Conservation (phyloP, 2,113 vertebrate species). For the Lanius ludovicianus region DNA sequence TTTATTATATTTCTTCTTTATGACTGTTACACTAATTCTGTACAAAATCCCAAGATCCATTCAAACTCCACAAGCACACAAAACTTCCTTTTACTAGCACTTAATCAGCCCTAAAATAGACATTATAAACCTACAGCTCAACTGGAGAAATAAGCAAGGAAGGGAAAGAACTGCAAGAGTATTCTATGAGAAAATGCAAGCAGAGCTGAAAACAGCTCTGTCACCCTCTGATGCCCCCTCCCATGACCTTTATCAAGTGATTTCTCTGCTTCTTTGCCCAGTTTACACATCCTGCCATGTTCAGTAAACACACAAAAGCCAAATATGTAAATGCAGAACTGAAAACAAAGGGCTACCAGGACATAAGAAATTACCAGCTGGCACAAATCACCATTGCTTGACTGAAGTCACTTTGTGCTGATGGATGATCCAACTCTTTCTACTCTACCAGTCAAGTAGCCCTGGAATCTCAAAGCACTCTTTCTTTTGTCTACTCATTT, state of each 20-base stretch:
- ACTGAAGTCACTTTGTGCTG: neutral
- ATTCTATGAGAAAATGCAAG: neutral
- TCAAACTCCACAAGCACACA: neutral
- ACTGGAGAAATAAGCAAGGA: neutral
- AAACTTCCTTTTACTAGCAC: neutral
- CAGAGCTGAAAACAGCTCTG: neutral
- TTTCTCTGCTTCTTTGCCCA: neutral
- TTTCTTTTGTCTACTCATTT: neutral
- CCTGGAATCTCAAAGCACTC: neutral
- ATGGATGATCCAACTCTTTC: neutral
- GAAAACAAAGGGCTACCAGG: neutral
- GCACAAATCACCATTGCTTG: neutral
- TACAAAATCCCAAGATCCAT: neutral
- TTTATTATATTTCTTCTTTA: neutral
- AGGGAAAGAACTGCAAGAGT: neutral
- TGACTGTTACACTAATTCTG: neutral
- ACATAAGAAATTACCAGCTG: neutral
- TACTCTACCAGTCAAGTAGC: neutral
- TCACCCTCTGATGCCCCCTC: neutral
- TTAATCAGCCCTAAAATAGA: slow-evolving; percentile 17
- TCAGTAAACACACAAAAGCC: neutral
- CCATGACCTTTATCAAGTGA: neutral
- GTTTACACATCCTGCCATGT: neutral
- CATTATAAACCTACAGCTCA: neutral
- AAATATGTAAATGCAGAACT: neutral